Evolutionary conservation across 1,140 invertebrate species (phyloP).

Genomic region (Rhopalosiphum padi): DNA sequence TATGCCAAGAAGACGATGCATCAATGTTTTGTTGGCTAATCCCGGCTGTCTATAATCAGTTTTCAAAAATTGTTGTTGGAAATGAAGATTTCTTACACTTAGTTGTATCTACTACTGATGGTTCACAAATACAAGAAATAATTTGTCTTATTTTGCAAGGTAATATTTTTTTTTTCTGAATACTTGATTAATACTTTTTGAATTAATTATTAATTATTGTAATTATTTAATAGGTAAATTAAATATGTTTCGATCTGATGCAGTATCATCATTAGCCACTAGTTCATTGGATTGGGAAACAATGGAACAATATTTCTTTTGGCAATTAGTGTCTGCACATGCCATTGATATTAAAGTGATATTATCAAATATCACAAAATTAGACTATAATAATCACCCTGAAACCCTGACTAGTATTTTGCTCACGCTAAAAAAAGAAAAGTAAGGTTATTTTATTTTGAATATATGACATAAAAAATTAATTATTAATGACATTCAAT

Average conservation of each 20-base stretch:
- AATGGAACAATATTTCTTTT: constrained; percentile 95
- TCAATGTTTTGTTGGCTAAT: constrained; percentile 87
- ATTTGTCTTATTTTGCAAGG: constrained; percentile 91
- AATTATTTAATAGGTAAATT: constrained; percentile 64
- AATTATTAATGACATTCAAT: constrained; percentile 7
- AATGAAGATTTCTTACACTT: constrained; percentile 85
- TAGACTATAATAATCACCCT: constrained; percentile 86
- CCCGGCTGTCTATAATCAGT: constrained; percentile 90
- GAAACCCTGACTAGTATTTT: constrained; percentile 92
- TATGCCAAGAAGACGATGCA: constrained; percentile 87
- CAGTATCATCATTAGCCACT: constrained; percentile 74
- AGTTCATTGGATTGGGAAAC: constrained; percentile 94
- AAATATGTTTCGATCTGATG: constrained; percentile 80
- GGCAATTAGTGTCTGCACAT: constrained; percentile 93
- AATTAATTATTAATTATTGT: background rate
- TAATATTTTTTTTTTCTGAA: background rate
- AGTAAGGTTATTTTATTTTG: constrained; percentile 66
- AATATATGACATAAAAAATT: background rate
- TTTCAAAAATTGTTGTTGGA: constrained; percentile 84
- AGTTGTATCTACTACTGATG: constrained; percentile 87
- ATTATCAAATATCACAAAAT: constrained; percentile 85
- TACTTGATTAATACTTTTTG: background rate
- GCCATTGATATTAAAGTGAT: constrained; percentile 90
- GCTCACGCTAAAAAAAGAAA: constrained; percentile 89
- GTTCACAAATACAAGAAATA: constrained; percentile 85